Evolutionary conservation across 1,140 invertebrate species (phyloP).

Genomic region (Aphaenogaster rudis): DNA sequence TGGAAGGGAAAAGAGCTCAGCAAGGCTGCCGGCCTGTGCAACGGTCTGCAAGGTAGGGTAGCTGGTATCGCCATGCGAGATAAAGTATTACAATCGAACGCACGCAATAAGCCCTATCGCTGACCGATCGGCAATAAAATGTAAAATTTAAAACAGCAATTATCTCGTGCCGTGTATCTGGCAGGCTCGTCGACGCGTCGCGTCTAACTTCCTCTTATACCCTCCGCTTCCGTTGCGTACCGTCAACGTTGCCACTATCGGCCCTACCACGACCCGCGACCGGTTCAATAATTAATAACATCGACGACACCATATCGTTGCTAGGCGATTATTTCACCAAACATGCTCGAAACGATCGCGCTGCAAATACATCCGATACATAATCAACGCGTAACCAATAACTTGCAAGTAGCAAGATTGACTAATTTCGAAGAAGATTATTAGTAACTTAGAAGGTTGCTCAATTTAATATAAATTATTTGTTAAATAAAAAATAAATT

Average conservation of each 20-base stretch:
- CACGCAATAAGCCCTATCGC: slow-evolving; percentile 80
- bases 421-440: background rate
- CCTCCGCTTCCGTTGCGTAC: slow-evolving; percentile 63
- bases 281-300: slow-evolving; percentile 86
- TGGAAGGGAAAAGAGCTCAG: background rate
- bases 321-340: slow-evolving; percentile 79
- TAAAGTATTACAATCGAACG: slow-evolving; percentile 78
- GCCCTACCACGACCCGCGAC: slow-evolving; percentile 40
- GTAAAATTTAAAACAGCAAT: slow-evolving; percentile 80
- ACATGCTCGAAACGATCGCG: slow-evolving; percentile 54
- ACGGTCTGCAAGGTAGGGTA: slow-evolving; percentile 18
- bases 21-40: slow-evolving; percentile 16
- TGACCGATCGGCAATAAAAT: slow-evolving; percentile 78
- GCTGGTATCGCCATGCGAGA: slow-evolving; percentile 52
- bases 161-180: slow-evolving; percentile 82
- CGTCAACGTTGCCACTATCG: slow-evolving; percentile 42
- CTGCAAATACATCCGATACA: background rate
- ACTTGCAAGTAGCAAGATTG: background rate
- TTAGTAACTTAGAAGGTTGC: background rate
- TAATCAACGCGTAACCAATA: background rate
- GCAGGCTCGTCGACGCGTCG: slow-evolving; percentile 56
- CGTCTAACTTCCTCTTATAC: slow-evolving; percentile 62
- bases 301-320: slow-evolving; percentile 78
- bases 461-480: background rate
- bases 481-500: background rate